These are phyloP conservation scores for Centropristis striata DNA, from an alignment of 2,113 vertebrate species.

Conservation along the genomic window DNA sequence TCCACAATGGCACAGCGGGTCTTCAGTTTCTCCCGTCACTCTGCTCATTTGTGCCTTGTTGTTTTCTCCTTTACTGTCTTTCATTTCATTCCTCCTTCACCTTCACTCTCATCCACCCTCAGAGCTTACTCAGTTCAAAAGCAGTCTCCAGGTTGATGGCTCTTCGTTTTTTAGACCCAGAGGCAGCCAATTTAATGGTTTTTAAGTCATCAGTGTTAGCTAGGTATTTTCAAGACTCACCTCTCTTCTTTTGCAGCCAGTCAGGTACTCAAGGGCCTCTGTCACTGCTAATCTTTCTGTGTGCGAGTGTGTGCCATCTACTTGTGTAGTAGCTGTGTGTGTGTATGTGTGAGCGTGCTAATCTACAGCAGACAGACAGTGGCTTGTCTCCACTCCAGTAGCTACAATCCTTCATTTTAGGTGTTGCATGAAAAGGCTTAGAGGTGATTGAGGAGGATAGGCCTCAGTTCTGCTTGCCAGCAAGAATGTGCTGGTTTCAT, in stretches of 20 bases:
- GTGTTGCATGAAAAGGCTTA: slow-evolving; percentile 63
- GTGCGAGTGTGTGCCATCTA: slow-evolving; percentile 43
- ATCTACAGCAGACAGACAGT: slow-evolving; percentile 71
- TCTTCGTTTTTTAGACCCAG: slow-evolving; percentile 41
- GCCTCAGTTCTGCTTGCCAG: slow-evolving; percentile 41
- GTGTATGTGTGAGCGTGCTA: slow-evolving; percentile 37
- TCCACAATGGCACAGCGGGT: slow-evolving; percentile 7
- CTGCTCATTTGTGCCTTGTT: slow-evolving; percentile 20
- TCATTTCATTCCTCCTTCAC: slow-evolving; percentile 1
- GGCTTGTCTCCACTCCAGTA: slow-evolving; percentile 68
- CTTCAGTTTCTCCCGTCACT: slow-evolving; percentile 32
- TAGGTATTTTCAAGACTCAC: slow-evolving; percentile 50
- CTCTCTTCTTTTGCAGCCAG: slow-evolving; percentile 59
- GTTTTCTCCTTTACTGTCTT: slow-evolving; percentile 10
- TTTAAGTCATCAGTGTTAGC: slow-evolving; percentile 55
- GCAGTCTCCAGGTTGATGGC: slow-evolving; percentile 23
- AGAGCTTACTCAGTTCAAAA: slow-evolving; percentile 26
- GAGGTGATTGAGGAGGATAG: slow-evolving; percentile 65
- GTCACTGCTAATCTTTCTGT: slow-evolving; percentile 45
- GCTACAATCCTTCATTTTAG: slow-evolving; percentile 67
- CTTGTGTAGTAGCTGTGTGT: slow-evolving; percentile 20
- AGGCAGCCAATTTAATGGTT: slow-evolving; percentile 62
- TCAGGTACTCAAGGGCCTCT: slow-evolving; percentile 51
- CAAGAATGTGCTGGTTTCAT: slow-evolving; percentile 44
- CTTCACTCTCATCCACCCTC: slow-evolving; percentile 14